A percentile compares a stretch with the other conserved stretches of the same genome.
Conservation (phyloP, 2,888 invertebrate genomes). For the Mimumesa dahlbomi region DNA sequence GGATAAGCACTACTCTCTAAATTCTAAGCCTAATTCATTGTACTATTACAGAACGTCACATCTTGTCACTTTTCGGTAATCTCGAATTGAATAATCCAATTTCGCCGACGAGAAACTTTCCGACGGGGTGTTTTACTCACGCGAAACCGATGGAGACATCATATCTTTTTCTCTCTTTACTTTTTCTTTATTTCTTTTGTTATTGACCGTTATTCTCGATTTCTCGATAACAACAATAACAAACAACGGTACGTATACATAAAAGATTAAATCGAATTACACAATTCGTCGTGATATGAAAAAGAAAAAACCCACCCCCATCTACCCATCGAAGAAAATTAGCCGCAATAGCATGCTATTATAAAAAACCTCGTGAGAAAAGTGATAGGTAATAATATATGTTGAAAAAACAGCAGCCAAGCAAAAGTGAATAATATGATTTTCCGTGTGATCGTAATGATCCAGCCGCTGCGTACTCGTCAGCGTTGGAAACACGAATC, state of each 20-base stretch:
- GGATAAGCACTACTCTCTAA: slow-evolving; percentile 58
- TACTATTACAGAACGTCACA: not conserved
- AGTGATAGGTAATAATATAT: slow-evolving; percentile 9
- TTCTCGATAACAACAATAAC: not conserved
- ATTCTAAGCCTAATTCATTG: slow-evolving; percentile 29
- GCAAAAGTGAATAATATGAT: slow-evolving; percentile 20
- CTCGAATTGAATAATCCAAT: slow-evolving; percentile 5
- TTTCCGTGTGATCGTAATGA: not conserved
- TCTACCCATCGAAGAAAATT: slow-evolving; percentile 13
- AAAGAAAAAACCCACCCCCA: not conserved
- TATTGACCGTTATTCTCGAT: not conserved
- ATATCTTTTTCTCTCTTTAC: too few species aligned
- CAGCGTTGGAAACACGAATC: not conserved
- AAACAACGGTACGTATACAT: not conserved
- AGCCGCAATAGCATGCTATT: slow-evolving; percentile 28
- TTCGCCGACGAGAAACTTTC: not conserved
- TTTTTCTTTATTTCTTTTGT: not conserved
- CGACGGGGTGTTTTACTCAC: not conserved
- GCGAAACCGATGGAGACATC: too few species aligned
- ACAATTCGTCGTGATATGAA: not conserved
- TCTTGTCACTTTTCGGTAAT: not conserved
- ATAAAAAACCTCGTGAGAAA: slow-evolving; percentile 8
- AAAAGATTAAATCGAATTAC: slow-evolving; percentile 4
- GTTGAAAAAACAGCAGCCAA: slow-evolving; percentile 34
- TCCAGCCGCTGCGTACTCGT: not conserved